Evolutionary conservation across 1,140 invertebrate genomes (phyloP), one percentile per base, ranked within the genome.

Genomic region (Sminthurides bifidus): DNA sequence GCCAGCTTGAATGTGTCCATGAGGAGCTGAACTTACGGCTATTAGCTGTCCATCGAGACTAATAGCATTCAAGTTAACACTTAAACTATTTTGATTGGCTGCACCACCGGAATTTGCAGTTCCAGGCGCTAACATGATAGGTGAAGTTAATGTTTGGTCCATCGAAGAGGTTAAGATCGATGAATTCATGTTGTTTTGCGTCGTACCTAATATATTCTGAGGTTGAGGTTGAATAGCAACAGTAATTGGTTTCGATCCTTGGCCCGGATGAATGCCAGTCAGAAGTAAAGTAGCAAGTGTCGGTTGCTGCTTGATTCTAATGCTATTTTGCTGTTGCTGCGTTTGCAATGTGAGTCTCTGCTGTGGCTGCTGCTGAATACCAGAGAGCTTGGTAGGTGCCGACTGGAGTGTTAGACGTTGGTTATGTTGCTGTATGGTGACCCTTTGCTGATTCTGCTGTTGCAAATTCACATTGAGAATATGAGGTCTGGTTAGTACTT

Each of bases 221-320:
- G 58, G 63, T 24, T 61, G 60, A 24, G 63, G 63, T 26, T 60
- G 63, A 29, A 65, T 54, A 17, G 61, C 61, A 19, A 65, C 60
- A 12, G 63, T 65, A 17, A 61, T 61, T 2, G 63, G 63, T 38
- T 59, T 62, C 3, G 55, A 52, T 10, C 23, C 29, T 30, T 35
- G 12, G 27, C 56, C 53, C 21, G 44, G 44, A 35, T 48, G 35
- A 2, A 59, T 46, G 31, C 38, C 38, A 2, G 56, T 54, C 0
- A 61, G 46, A 4, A 65, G 26, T 8, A 65, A 37, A 35, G 50
- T 61, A 12, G 59, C 57, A 14, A 65, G n/a, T n/a, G 59, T 55
- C n/a, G 56, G 59, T 5, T 52, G 57, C 38, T 61, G 57, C 37
- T 60, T 60, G 27, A 56, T 40, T 51, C 43, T 43, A 35, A 50